These are phyloP conservation scores for Drosophila auraria DNA, from an alignment of 1,140 invertebrate species.

Conservation along the genomic window DNA sequence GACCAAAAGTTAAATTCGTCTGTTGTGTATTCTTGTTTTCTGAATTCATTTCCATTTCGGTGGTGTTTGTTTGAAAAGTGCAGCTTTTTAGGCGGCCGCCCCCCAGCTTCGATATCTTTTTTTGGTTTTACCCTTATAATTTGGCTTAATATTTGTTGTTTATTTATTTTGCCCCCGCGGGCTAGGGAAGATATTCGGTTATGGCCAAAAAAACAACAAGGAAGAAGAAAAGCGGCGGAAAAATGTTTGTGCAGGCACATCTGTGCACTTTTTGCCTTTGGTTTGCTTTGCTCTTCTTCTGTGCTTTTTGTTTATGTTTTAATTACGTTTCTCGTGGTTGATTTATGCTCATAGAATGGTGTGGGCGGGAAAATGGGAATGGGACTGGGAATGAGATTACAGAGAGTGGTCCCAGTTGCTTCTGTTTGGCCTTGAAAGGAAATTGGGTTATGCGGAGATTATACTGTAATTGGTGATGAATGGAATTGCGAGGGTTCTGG, in stretches of 20 bases:
- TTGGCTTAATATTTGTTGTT: constrained; percentile 35
- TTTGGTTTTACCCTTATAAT: constrained; percentile 25
- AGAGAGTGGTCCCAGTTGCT: constrained; percentile 38
- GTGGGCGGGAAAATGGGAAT: constrained; percentile 8
- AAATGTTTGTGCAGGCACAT: constrained; percentile 60
- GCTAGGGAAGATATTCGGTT: constrained; percentile 55
- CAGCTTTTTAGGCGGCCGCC: constrained; percentile 8
- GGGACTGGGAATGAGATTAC: constrained; percentile 17
- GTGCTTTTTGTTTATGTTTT: constrained; percentile 75
- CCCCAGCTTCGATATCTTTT: constrained; percentile 10
- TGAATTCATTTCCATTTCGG: constrained; percentile 27
- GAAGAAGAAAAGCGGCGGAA: constrained; percentile 8
- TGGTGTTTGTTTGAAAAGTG: constrained; percentile 23
- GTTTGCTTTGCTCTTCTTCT: constrained; percentile 55
- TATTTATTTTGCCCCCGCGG: constrained; percentile 30
- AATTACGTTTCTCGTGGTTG: constrained; percentile 75
- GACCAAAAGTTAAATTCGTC: constrained; percentile 27
- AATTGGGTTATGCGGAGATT: constrained; percentile 39
- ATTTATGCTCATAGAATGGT: constrained; percentile 63
- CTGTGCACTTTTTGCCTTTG: constrained; percentile 64
- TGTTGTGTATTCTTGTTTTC: neutral
- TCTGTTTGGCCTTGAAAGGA: constrained; percentile 32
- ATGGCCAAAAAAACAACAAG: constrained; percentile 29
- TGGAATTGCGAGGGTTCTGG: neutral
- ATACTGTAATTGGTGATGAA: constrained; percentile 14